Evolutionary conservation across 2,113 vertebrate genomes (phyloP), one percentile per base, ranked within the genome.

Genomic region (Sialia sialis): DNA sequence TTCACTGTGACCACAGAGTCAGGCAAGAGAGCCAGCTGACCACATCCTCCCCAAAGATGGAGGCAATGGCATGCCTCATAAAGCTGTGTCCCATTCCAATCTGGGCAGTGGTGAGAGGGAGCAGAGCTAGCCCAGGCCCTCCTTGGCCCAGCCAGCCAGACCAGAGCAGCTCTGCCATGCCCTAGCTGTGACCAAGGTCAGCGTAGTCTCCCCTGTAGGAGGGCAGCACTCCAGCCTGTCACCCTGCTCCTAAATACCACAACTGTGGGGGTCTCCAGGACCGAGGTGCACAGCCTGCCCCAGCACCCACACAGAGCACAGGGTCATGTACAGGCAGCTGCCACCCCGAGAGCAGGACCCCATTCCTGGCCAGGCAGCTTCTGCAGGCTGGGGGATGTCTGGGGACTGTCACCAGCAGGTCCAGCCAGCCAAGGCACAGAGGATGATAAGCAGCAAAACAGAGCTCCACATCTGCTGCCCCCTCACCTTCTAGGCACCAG

Each of bases 271-370:
- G 14, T 34, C n/a, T 80, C 49, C 49, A 83, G 58, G 51, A 38
- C 13, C 1, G 2, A 46, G 12, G 34, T 18, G 16, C 19, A 82
- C 52, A 62, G 30, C 10, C 6, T 39, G 11, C 20, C 38, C 14
- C 16, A 54, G 34, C 11, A 34, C 29, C 20, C 32, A 29, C 29
- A 36, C 2, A 36, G n/a, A 64, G 10, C 59, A 36, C 74, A 54
- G 60, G 13, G 23, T 3, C 55, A 87, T 0, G 0, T n/a, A 64
- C 13, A 84, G n/a, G 12, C 27, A 85, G 38, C 29, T 20, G 26
- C 17, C 26, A 83, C 23, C n/a, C 7, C 0, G 0, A 75, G 6
- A 72, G 52, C 26, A 8, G 54, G 18, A 76, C 18, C 21, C 23
- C 39, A 34, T 10, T 52, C 54, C 30, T 63, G 39, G 13, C 29